phyloP scores from a whole-genome alignment of 2,888 invertebrate species.

The Aleiodes leptofemur region DNA sequence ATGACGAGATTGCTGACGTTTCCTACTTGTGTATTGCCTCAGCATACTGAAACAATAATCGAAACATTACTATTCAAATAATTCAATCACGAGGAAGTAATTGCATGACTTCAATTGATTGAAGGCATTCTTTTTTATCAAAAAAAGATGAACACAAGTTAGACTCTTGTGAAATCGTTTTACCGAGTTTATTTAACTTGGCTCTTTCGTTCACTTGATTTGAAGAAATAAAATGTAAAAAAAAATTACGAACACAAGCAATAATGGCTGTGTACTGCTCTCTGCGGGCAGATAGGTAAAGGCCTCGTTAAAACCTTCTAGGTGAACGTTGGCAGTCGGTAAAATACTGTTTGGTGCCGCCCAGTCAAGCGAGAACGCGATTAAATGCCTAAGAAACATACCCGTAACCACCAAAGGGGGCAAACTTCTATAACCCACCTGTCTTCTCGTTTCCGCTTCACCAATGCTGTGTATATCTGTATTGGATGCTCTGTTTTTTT shows the following conservation, averaged over 20 bases:
- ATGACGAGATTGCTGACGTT: conserved; percentile 10
- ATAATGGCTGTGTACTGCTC: not conserved
- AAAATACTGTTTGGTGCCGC: conserved; percentile 45
- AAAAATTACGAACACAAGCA: too few relatives aligned
- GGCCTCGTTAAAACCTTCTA: conserved; percentile 45
- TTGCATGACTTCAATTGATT: too few relatives aligned
- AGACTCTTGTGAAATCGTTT: not conserved
- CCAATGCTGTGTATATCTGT: not conserved
- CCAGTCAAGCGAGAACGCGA: conserved; percentile 40
- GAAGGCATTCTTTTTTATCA: not conserved
- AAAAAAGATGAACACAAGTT: too few relatives aligned
- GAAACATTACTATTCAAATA: too few relatives aligned
- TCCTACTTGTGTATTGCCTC: not conserved
- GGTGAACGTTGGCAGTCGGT: conserved; percentile 31
- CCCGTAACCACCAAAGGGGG: conserved; percentile 7
- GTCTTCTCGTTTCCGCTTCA: conserved; percentile 40
- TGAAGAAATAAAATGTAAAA: not conserved
- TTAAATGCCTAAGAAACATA: conserved; percentile 32
- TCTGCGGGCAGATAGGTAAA: conserved; percentile 6
- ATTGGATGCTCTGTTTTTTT: conserved; percentile 31
- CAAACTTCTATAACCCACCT: conserved; percentile 42
- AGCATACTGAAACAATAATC: not conserved
- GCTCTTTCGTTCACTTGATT: not conserved
- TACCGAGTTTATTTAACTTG: too few relatives aligned
- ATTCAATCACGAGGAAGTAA: too few relatives aligned